Base-by-base conservation (phyloP, 2,888 invertebrate genomes). In the Lathronympha strigana region DNA sequence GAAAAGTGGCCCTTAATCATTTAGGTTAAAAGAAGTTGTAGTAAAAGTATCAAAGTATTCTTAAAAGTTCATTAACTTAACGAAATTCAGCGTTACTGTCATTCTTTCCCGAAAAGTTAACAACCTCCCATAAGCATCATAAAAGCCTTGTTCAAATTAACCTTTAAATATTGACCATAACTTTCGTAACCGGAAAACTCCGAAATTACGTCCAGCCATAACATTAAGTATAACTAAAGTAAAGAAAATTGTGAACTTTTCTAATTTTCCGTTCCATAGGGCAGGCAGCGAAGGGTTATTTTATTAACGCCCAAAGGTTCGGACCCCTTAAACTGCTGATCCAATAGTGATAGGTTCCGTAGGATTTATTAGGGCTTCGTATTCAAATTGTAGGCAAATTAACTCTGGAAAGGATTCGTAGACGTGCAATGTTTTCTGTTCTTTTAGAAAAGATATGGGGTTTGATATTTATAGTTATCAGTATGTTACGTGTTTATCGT, bases 291-390 rank as follows among this genome's bases (percentile, higher is more conserved):
- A 50, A 58, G 63, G 64, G 64, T 60, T 64, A 45, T 58, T 64
- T 64, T 64, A 64, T 64, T 64, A 64, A 51, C 58, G 64, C 58
- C 51, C 21, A 53, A 60, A 60, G 64, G 64, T 53, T 64, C 58
- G 58, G 64, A 58, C 64, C 64, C 64, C 58, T 45, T 53, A 60
- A 64, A 64, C 36, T 64, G 64, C 64, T 64, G 64, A 64, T 64
- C 64, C 58, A 58, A 64, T 64, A 64, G 64, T 64, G 64, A 64
- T 64, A 64, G 58, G 64, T 60, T 47, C 43, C 58, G 38, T 45
- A 8, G 51, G 36, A 64, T 64, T 64, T 64, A 64, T 64, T 28
- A 49, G 25, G 58, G 58, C 15, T 36, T 33, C 43, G 33, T 21
- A 33, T 60, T 64, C 58, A 53, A 53, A 64, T 51, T 47, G 64